Evolutionary conservation across 92 coral and sea anemone genomes (phyloP).

Genomic region (Zoanthus sansibaricus): DNA sequence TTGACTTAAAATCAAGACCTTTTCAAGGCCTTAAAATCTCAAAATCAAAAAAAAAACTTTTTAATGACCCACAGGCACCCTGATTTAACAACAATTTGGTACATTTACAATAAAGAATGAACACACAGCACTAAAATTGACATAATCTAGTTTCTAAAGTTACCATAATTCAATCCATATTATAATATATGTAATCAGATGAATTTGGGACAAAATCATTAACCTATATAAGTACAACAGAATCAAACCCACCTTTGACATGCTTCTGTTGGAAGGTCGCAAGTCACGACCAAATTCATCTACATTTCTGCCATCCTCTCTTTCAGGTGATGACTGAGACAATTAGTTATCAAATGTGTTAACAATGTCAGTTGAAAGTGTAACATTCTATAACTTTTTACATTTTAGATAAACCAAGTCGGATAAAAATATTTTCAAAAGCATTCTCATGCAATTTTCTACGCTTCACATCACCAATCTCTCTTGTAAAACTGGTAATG

Average conservation of each 20-base stretch:
- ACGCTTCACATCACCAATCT: background rate
- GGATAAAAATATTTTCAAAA: background rate
- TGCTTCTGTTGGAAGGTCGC: slow-evolving; percentile 60
- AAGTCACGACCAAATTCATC: slow-evolving; percentile 95
- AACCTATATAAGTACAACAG: background rate
- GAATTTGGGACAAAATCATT: background rate
- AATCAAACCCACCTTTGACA: slow-evolving; percentile 70
- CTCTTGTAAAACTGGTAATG: background rate
- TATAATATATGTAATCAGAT: too few species aligned
- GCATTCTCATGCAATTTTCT: background rate
- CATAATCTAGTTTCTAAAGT: too few species aligned
- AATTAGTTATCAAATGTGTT: slow-evolving; percentile 73
- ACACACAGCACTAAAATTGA: too few species aligned
- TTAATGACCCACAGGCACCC: too few species aligned
- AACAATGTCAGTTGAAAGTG: slow-evolving; percentile 25
- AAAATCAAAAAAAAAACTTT: too few species aligned
- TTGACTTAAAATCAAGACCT: too few species aligned
- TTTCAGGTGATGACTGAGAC: slow-evolving; percentile 67
- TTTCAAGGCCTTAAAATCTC: too few species aligned
- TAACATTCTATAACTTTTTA: background rate
- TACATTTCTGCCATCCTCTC: slow-evolving; percentile 62
- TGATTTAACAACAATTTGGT: too few species aligned
- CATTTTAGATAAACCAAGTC: background rate
- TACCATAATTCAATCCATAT: background rate
- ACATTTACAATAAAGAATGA: too few species aligned